phyloP scores from a whole-genome alignment of 2,797 vertebrate species.

The Urophycis tenuis region DNA sequence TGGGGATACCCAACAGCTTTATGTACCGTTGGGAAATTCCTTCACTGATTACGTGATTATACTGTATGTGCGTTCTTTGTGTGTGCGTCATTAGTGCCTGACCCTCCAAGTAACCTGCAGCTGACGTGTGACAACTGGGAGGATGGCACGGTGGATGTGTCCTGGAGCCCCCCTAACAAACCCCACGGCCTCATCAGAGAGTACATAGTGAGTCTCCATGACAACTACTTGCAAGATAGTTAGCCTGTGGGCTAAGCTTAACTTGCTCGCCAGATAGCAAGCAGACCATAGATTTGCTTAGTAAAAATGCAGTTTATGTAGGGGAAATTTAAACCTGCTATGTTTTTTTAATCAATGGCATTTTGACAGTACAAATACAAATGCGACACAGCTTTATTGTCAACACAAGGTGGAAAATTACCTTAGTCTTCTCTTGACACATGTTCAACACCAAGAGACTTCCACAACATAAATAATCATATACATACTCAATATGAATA shows the following conservation, averaged over 20 bases:
- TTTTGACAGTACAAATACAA: too few relatives aligned
- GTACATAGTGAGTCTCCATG: conserved; percentile 65
- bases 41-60: neutral
- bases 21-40: neutral
- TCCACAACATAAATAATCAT: too few relatives aligned
- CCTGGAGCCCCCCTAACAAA: conserved; percentile 80
- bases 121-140: conserved; percentile 74
- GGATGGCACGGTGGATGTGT: conserved; percentile 75
- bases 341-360: too few relatives aligned
- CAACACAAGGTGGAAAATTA: neutral
- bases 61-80: neutral
- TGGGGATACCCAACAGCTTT: too few relatives aligned
- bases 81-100: conserved; percentile 73
- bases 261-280: neutral
- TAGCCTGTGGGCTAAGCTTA: neutral
- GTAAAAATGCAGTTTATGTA: too few relatives aligned
- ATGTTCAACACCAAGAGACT: too few relatives aligned
- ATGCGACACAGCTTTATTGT: neutral
- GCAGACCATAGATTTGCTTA: too few relatives aligned
- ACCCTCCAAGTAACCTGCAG: conserved; percentile 85
- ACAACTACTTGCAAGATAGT: neutral
- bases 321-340: too few relatives aligned
- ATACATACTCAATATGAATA: too few relatives aligned
- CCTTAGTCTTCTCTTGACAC: too few relatives aligned
- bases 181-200: conserved; percentile 86